phyloP scores from a whole-genome alignment of 2,113 vertebrate species.

The Eonycteris spelaea region DNA sequence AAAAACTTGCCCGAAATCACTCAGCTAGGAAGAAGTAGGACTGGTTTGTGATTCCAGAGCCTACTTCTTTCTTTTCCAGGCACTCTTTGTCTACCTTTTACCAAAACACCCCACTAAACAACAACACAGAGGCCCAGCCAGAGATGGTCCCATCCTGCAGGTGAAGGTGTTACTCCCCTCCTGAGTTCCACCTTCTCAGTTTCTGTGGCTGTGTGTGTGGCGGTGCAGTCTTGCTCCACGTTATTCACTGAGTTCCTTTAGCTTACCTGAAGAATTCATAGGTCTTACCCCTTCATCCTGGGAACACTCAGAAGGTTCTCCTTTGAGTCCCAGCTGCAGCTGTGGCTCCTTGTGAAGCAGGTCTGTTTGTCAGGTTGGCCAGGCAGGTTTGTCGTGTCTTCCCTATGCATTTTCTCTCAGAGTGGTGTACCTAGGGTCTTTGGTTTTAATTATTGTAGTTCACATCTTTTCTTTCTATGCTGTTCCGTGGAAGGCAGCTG shows the following conservation, averaged over 20 bases:
- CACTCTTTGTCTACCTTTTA: not conserved
- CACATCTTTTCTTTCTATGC: conserved; percentile 34
- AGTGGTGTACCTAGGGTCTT: not conserved
- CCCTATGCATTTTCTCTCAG: not conserved
- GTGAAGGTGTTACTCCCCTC: not conserved
- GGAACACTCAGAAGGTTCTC: not conserved
- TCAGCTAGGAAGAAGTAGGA: not conserved
- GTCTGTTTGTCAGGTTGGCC: not conserved
- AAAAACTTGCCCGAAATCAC: not conserved
- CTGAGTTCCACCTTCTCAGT: not conserved
- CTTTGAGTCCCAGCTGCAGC: not conserved
- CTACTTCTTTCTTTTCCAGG: not conserved
- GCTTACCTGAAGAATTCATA: not conserved
- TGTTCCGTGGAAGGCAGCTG: not conserved
- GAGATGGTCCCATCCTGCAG: not conserved
- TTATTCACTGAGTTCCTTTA: not conserved
- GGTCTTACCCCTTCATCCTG: not conserved
- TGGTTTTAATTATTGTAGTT: conserved; percentile 67
- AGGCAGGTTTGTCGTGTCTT: not conserved
- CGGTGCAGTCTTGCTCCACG: too few relatives aligned
- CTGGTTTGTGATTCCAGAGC: not conserved
- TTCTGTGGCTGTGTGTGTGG: not conserved
- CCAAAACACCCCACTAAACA: not conserved
- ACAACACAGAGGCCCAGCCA: not conserved
- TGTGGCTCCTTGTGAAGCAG: not conserved